Evolutionary conservation across 1,140 invertebrate genomes (phyloP).

Genomic region (Drosophila malerkotliana): DNA sequence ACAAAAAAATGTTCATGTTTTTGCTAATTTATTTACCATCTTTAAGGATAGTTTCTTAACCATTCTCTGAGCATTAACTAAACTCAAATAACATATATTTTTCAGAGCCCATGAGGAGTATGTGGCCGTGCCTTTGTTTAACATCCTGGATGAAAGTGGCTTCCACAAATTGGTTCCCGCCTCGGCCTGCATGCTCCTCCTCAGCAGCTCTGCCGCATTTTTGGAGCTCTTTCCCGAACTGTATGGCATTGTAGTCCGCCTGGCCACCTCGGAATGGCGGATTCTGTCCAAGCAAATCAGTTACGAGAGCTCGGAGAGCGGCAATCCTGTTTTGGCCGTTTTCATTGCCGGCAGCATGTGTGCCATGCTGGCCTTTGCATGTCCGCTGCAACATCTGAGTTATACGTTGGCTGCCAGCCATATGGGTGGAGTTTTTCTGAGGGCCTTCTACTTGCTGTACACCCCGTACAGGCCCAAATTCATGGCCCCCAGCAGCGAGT

Average conservation of each 20-base stretch:
- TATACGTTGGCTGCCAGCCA: constrained; percentile 79
- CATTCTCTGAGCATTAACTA: background rate
- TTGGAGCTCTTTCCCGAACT: constrained; percentile 87
- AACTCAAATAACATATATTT: background rate
- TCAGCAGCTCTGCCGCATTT: constrained; percentile 86
- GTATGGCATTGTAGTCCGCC: constrained; percentile 85
- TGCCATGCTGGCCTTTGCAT: constrained; percentile 88
- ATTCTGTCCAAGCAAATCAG: constrained; percentile 87
- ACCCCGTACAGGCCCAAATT: constrained; percentile 76
- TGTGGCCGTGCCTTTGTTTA: constrained; percentile 86
- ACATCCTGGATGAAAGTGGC: constrained; percentile 86
- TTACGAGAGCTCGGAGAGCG: constrained; percentile 87
- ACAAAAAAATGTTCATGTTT: too few species aligned
- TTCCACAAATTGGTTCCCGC: constrained; percentile 87
- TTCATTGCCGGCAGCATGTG: constrained; percentile 88
- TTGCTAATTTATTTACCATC: background rate
- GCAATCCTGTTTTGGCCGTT: constrained; percentile 88
- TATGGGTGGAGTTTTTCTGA: constrained; percentile 59
- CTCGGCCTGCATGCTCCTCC: constrained; percentile 86
- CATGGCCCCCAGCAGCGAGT: constrained; percentile 69
- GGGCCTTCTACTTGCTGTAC: constrained; percentile 77
- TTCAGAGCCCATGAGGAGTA: constrained; percentile 72
- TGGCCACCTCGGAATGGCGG: constrained; percentile 88
- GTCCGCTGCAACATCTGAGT: constrained; percentile 85
- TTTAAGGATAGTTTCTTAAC: too few species aligned